Conservation (phyloP, 2,888 invertebrate genomes). For the Mantis religiosa region DNA sequence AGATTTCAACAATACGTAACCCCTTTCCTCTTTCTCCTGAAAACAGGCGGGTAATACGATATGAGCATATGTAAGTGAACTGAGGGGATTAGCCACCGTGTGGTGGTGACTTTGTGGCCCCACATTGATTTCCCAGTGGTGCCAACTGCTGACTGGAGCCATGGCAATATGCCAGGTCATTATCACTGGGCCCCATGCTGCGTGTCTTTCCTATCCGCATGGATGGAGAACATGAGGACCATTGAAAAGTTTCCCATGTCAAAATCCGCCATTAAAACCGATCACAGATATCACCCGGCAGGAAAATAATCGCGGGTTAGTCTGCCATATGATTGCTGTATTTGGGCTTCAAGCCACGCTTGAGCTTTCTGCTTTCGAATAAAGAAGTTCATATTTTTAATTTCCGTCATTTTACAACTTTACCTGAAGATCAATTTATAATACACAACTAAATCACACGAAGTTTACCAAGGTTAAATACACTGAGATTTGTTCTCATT, state of each 20-base stretch:
- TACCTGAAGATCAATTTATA: too few relatives aligned
- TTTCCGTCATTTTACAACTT: too few relatives aligned
- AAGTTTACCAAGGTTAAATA: too few relatives aligned
- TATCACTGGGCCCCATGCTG: neutral
- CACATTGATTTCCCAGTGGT: neutral
- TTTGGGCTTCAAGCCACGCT: too few relatives aligned
- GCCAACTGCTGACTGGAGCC: conserved; percentile 11
- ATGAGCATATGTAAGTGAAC: neutral
- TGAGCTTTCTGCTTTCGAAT: too few relatives aligned
- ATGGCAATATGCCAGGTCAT: neutral
- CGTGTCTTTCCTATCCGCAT: neutral
- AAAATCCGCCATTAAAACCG: neutral
- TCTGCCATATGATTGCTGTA: too few relatives aligned
- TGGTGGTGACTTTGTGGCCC: neutral
- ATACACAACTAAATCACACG: too few relatives aligned
- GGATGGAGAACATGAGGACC: neutral
- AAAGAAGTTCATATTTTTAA: too few relatives aligned
- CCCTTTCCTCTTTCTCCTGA: neutral
- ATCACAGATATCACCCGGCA: neutral
- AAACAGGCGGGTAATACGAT: neutral
- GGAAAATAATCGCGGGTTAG: neutral
- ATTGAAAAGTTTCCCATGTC: neutral
- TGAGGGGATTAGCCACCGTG: neutral
- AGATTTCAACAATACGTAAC: neutral
- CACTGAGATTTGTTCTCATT: too few relatives aligned